A percentile compares a stretch with the other conserved stretches of the same genome.
Evolutionary conservation across 2,888 invertebrate genomes (phyloP).

Genomic region (Molanna angustata): DNA sequence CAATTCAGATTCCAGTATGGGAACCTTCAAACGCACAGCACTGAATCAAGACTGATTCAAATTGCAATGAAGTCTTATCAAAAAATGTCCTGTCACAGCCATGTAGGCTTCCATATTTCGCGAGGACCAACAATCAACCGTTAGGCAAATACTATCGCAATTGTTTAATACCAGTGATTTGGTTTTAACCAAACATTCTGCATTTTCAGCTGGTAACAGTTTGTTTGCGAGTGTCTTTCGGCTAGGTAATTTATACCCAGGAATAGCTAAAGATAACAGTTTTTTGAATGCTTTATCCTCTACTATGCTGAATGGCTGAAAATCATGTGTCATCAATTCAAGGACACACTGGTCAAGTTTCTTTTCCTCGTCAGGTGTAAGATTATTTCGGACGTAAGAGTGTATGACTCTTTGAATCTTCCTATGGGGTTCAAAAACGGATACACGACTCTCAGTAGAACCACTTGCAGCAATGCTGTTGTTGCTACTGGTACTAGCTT

Average conservation of each 20-base stretch:
- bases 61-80: background rate
- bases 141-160: background rate
- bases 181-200: background rate
- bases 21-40: background rate
- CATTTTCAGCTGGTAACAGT: background rate
- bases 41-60: background rate
- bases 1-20: background rate
- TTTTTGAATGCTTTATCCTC: slow-evolving; percentile 1
- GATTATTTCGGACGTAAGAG: background rate
- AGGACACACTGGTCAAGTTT: background rate
- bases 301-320: slow-evolving; percentile 5
- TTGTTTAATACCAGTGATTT: background rate
- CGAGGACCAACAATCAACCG: background rate
- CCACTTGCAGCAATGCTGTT: background rate
- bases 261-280: background rate
- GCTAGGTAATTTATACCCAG: background rate
- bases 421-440: background rate
- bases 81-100: slow-evolving; percentile 2
- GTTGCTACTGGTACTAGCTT: background rate
- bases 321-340: slow-evolving; percentile 4
- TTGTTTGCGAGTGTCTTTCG: background rate
- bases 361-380: background rate
- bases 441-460: background rate
- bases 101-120: slow-evolving; percentile 2
- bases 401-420: background rate